Evolutionary conservation across 1,140 invertebrate genomes (phyloP).

Genomic region (Mesaphorura yosii): DNA sequence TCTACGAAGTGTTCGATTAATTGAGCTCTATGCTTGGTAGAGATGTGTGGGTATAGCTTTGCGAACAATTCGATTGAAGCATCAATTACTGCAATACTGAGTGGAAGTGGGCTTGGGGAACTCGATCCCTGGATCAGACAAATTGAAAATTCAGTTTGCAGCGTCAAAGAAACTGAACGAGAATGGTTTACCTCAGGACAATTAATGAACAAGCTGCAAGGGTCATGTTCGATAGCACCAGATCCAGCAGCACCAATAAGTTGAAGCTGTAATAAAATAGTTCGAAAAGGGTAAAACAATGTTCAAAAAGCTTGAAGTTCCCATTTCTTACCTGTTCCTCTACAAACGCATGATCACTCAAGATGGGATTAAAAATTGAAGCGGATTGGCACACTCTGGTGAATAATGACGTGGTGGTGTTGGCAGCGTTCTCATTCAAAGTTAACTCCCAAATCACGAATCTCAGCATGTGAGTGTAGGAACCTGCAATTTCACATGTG

Average conservation of each 20-base stretch:
- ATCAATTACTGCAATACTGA: constrained; percentile 95
- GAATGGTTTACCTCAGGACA: constrained; percentile 41
- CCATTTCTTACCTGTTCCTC: constrained; percentile 79
- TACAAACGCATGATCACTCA: constrained; percentile 89
- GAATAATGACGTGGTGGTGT: constrained; percentile 82
- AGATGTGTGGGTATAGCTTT: constrained; percentile 81
- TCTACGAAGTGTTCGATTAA: constrained; percentile 95
- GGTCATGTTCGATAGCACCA: constrained; percentile 89
- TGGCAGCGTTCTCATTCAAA: constrained; percentile 83
- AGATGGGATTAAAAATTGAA: constrained; percentile 55
- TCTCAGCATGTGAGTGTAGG: constrained; percentile 71
- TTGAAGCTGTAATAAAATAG: constrained; percentile 54
- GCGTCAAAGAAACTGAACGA: constrained; percentile 14
- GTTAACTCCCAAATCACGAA: constrained; percentile 97
- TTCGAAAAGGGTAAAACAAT: background rate
- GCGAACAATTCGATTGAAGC: constrained; percentile 86
- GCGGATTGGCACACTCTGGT: constrained; percentile 78
- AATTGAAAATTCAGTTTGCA: constrained; percentile 12
- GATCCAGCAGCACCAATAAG: constrained; percentile 86
- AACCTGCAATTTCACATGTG: constrained; percentile 39
- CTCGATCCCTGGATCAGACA: constrained; percentile 42
- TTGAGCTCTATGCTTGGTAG: constrained; percentile 88
- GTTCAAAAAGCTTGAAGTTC: background rate
- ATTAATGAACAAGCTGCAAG: constrained; percentile 73
- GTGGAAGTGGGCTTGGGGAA: constrained; percentile 72